phyloP scores from a whole-genome alignment of 2,888 invertebrate genomes.

The Dynastes tityus region DNA sequence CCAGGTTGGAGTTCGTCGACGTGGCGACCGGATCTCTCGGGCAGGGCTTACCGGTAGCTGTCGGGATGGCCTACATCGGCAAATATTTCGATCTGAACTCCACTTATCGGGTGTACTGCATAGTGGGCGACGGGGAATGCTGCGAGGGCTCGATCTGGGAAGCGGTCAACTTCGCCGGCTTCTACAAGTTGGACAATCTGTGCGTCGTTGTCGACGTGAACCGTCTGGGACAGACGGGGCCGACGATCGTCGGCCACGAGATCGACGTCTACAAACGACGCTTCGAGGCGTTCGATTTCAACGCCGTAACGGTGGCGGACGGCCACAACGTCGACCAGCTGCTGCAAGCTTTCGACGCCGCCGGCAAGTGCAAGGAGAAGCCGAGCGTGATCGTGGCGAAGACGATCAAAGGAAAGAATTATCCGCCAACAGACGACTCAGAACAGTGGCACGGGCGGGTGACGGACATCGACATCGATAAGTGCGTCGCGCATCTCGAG shows the following conservation, averaged over 20 bases:
- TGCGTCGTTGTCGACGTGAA: conserved; percentile 95
- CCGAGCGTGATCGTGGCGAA: conserved; percentile 90
- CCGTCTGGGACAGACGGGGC: conserved; percentile 93
- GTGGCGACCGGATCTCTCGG: conserved; percentile 97
- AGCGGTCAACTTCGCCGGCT: conserved; percentile 90
- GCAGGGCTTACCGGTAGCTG: conserved; percentile 92
- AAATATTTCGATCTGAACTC: conserved; percentile 67
- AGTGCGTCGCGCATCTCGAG: conserved; percentile 74
- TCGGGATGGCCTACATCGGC: conserved; percentile 96
- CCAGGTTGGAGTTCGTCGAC: conserved; percentile 93
- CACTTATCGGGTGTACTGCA: conserved; percentile 89
- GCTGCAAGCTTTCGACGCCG: conserved; percentile 86
- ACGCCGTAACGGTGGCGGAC: conserved; percentile 87
- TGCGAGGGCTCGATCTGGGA: conserved; percentile 98
- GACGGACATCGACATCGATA: conserved; percentile 83
- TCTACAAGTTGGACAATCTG: conserved; percentile 94
- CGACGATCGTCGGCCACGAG: conserved; percentile 90
- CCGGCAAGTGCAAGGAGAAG: conserved; percentile 77
- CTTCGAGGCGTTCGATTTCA: conserved; percentile 88
- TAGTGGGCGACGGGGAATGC: conserved; percentile 96
- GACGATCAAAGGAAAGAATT: conserved; percentile 91
- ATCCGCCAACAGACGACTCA: conserved; percentile 87
- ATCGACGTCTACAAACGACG: conserved; percentile 85
- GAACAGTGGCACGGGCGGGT: conserved; percentile 98
- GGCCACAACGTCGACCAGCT: conserved; percentile 93